Conservation (phyloP, 1,140 invertebrate genomes). For the Araneus ventricosus region DNA sequence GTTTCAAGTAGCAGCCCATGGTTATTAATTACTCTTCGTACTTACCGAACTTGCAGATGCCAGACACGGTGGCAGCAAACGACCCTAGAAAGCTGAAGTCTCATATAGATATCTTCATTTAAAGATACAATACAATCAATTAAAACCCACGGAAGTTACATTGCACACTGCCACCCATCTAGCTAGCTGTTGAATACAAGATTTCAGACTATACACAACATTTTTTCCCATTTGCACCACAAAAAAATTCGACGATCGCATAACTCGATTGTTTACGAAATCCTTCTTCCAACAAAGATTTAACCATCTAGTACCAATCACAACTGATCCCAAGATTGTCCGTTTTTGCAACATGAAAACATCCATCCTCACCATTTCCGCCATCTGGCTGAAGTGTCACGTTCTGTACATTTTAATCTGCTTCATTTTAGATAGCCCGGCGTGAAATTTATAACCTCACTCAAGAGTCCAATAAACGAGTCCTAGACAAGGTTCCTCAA, state of each 20-base stretch:
- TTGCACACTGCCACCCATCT: no score
- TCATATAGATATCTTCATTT: no score
- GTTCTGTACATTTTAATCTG: slow-evolving; percentile 8
- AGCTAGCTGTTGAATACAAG: no score
- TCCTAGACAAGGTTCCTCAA: not conserved
- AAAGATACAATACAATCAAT: no score
- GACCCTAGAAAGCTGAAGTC: not conserved
- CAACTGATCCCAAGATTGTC: not conserved
- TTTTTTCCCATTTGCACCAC: no score
- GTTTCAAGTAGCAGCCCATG: no score
- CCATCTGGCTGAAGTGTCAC: not conserved
- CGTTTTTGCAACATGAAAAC: not conserved
- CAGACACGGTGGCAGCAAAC: not conserved
- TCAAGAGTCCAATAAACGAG: not conserved
- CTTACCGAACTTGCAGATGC: no score
- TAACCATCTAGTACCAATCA: not conserved
- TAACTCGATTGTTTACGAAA: not conserved
- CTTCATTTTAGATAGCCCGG: not conserved
- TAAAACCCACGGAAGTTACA: no score
- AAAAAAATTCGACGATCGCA: no score
- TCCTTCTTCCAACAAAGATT: not conserved
- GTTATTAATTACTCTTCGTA: no score
- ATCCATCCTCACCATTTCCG: not conserved
- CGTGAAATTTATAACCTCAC: not conserved
- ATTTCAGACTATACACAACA: no score